These are phyloP conservation scores for Trichonephila clavipes DNA, from an alignment of 1,140 invertebrate species.

Conservation along the genomic window DNA sequence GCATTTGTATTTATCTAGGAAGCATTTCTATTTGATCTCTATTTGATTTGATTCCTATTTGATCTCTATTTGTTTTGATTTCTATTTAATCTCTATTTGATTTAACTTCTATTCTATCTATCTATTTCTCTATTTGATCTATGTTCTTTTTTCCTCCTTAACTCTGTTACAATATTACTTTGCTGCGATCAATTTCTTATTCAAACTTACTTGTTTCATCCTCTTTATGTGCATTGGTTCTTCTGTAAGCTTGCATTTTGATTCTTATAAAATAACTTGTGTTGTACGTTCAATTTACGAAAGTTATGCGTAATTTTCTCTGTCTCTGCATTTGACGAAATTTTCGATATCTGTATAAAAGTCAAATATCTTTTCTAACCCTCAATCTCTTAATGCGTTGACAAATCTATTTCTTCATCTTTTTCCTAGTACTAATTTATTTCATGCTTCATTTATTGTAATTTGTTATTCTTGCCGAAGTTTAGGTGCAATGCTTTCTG, in stretches of 20 bases:
- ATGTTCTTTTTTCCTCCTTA: neutral
- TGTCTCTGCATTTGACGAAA: neutral
- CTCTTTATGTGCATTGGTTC: neutral
- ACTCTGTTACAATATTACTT: neutral
- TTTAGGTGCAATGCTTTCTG: neutral
- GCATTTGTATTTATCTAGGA: neutral
- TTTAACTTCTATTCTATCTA: no score
- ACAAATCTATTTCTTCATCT: neutral
- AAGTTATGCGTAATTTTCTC: neutral
- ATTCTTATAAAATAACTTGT: neutral
- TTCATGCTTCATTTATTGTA: neutral
- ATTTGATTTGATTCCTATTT: no score
- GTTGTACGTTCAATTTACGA: neutral
- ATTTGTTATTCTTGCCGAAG: neutral
- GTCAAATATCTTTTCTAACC: neutral
- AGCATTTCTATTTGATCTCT: no score
- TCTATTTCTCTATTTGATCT: neutral
- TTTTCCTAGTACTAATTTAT: neutral
- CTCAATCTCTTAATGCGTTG: neutral
- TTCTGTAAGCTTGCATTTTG: neutral
- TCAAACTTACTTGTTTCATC: neutral
- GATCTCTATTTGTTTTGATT: no score
- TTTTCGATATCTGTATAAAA: neutral
- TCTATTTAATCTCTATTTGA: neutral
- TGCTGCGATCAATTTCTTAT: neutral